Percentiles rank a stretch among this genome's conserved stretches.
phyloP scores from a whole-genome alignment of 2,797 vertebrate genomes.

The Selene dorsalis region DNA sequence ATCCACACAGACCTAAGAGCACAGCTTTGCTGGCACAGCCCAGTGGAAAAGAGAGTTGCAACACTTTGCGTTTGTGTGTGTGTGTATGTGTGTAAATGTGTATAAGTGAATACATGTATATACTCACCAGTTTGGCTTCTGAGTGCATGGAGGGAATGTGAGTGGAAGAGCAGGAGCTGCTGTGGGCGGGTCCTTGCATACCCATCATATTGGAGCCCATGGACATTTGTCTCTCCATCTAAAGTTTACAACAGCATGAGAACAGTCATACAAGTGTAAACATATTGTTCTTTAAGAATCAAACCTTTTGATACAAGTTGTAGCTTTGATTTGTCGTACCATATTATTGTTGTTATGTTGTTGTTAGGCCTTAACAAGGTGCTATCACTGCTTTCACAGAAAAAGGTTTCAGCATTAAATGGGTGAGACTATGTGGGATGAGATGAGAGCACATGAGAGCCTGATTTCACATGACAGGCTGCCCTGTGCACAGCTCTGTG shows the following conservation, averaged over 20 bases:
- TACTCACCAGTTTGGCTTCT: conserved; percentile 98
- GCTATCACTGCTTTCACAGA: conserved; percentile 22
- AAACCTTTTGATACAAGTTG: neutral
- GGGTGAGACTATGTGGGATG: conserved; percentile 26
- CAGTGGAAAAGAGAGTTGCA: conserved; percentile 87
- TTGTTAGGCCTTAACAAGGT: conserved; percentile 6
- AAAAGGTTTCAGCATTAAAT: conserved; percentile 6
- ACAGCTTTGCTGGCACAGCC: conserved; percentile 78
- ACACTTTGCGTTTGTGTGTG: conserved; percentile 59
- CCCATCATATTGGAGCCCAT: conserved; percentile 99
- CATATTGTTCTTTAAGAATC: conserved; percentile 1
- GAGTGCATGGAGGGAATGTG: conserved; percentile 98
- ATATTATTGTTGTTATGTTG: neutral
- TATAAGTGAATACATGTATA: conserved; percentile 59
- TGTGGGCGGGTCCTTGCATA: conserved; percentile 96
- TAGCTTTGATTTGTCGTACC: neutral
- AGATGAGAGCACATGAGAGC: conserved; percentile 68
- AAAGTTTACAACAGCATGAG: conserved; percentile 62
- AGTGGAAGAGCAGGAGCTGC: conserved; percentile 93
- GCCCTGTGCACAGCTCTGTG: conserved; percentile 70
- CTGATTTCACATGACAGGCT: conserved; percentile 78
- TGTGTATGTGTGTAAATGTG: conserved; percentile 47
- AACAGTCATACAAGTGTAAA: conserved; percentile 29
- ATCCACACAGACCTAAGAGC: conserved; percentile 81
- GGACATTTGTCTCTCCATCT: conserved; percentile 99